Evolutionary conservation across 2,888 invertebrate genomes (phyloP), one percentile per base, ranked within the genome.

Genomic region (Euproctis similis): DNA sequence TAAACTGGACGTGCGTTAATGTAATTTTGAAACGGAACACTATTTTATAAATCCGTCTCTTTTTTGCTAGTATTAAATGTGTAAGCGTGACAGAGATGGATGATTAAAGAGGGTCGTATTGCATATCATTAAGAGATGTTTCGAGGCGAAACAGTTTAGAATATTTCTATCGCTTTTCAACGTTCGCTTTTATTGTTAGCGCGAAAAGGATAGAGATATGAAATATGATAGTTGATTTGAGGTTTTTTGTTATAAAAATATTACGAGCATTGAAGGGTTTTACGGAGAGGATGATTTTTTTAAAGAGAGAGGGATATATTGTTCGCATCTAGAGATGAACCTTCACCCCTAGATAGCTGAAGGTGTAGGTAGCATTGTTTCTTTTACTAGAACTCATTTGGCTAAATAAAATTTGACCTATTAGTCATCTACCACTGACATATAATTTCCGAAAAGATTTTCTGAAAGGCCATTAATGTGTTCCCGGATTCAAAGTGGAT

Each of bases 71-170:
- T n/a, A 16, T 4, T 6, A 12, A 9, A 6, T 8, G 9, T 2
- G 8, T 8, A 8, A 13, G 48, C 24, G 26, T 6, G 52, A 66
- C 22, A 38, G 51, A 42, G 54, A 61, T 31, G 37, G 51, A 35
- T 30, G 38, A 46, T 43, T 44, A 56, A 55, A 62, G 59, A 63
- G 70, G 64, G 66, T 68, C 66, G 62, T 57, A 59, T 63, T 67
- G 74, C 69, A 73, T 73, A 71, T 71, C 69, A 71, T 73, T 73
- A 73, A 54, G 52, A 58, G 53, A 46, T 46, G 48, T 40, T 51
- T 34, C 36, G 32, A 56, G 54, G 49, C 26, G 34, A 24, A 42
- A 27, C 46, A 21, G 28, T 26, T 34, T 26, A 13, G 27, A n/a
- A 24, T 40, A 26, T 26, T 32, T 40, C 51, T 36, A 36, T 72